These are phyloP conservation scores for Dasypolia templi DNA, from an alignment of 2,888 invertebrate genomes.

Conservation along the genomic window DNA sequence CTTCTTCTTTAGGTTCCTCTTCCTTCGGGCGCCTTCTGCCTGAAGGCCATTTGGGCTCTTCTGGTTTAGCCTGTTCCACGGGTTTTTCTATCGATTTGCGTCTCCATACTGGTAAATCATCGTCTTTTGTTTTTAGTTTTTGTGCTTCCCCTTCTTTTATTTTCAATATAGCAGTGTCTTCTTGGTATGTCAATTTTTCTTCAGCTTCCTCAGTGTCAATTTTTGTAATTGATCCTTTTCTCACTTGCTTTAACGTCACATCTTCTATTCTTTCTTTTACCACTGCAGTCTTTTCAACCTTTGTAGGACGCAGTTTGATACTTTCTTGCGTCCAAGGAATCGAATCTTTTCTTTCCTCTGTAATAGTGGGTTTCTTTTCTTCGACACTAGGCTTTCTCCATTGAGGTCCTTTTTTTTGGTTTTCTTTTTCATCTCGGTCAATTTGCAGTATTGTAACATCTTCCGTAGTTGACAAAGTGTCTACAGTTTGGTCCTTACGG, in stretches of 20 bases:
- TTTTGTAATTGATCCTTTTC: constrained; percentile 82
- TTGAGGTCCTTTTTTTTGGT: constrained; percentile 49
- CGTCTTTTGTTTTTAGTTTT: constrained; percentile 73
- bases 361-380: constrained; percentile 60
- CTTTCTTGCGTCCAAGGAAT: constrained; percentile 92
- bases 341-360: constrained; percentile 78
- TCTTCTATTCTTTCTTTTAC: constrained; percentile 89
- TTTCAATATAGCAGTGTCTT: constrained; percentile 90
- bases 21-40: constrained; percentile 45
- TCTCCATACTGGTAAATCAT: constrained; percentile 64
- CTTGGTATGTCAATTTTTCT: constrained; percentile 90
- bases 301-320: constrained; percentile 91
- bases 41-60: constrained; percentile 70
- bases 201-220: constrained; percentile 83
- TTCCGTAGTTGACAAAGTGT: constrained; percentile 42
- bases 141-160: constrained; percentile 79
- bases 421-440: constrained; percentile 46
- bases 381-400: constrained; percentile 66
- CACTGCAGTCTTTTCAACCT: constrained; percentile 89
- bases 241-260: constrained; percentile 80
- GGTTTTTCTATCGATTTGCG: constrained; percentile 66
- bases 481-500: constrained; percentile 22
- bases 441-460: constrained; percentile 43
- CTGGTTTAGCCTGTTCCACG: constrained; percentile 79
- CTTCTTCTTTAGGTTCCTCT: constrained; percentile 38